Base-by-base conservation (phyloP, 2,113 vertebrate species). In the Orthonyx spaldingii region DNA sequence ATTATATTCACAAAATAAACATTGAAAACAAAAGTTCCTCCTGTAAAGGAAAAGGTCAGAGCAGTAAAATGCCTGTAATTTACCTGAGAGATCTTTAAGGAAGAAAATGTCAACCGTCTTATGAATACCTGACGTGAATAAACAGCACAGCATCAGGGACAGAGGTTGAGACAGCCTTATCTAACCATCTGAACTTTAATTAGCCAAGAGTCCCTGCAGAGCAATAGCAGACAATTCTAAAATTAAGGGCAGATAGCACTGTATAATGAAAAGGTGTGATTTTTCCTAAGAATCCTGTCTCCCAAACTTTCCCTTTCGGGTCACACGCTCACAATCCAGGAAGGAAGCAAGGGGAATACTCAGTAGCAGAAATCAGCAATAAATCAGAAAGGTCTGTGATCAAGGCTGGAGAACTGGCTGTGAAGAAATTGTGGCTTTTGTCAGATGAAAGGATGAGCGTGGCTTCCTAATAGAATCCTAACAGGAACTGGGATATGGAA, bases 81-180 rank as follows among this genome's bases (percentile, higher is more conserved):
- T 91, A 94, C 83, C 84, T 71, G 77, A 92, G 77, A 89, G 71
- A 84, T 89, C 86, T 91, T 93, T 64, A 94, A 95, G 52, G 60
- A 89, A 94, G 89, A 92, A 97, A 96, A 96, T 89, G 89, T 92
- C 93, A 96, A 91, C 81, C 18, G 26, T 82, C 87, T 94, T 94
- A 94, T 68, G 77, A 85, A 94, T 94, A 91, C 77, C 89, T 94
- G 91, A 95, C 1, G 4, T 66, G 91, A 92, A 95, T 94, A 94
- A 97, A 94, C 91, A 94, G 49, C 71, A 74, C 61, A 80, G 77
- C 46, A 37, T 61, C 89, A 82, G 84, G 60, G 77, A 87, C 71
- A 60, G 44, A 55, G 2, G 9, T 52, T 70, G 76, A 94, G 84
- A 89, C 42, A 93, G 86, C 80, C 63, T 78, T 84, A 87, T 66